Conservation (phyloP, 1,140 invertebrate genomes). For the Coptotermes formosanus region DNA sequence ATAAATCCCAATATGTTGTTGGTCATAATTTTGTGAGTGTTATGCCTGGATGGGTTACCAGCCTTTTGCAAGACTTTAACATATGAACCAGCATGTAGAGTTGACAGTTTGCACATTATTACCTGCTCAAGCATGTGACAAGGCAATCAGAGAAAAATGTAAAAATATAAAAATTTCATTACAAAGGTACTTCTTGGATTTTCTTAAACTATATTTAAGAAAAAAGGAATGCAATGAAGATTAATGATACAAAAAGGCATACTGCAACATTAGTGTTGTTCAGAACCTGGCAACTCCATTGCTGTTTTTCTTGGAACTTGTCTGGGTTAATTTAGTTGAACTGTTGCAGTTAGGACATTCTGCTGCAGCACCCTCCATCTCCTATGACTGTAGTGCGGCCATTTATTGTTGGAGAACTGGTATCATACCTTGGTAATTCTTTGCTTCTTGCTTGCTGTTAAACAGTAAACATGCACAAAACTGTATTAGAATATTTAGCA, state of each 20-base stretch:
- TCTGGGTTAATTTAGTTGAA: neutral
- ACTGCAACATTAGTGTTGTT: neutral
- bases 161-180: neutral
- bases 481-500: too few species aligned
- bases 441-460: conserved; percentile 72
- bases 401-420: conserved; percentile 66
- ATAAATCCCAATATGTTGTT: too few species aligned
- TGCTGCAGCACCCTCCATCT: conserved; percentile 63
- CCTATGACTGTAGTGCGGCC: conserved; percentile 67
- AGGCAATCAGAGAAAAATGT: neutral
- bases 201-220: neutral
- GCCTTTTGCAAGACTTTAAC: too few species aligned
- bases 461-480: neutral
- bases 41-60: too few species aligned
- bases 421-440: conserved; percentile 72
- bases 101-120: neutral
- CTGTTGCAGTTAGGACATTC: conserved; percentile 39
- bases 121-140: neutral
- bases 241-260: neutral
- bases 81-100: neutral
- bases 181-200: conserved; percentile 1
- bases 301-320: neutral
- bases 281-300: conserved; percentile 4
- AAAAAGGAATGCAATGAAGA: neutral
- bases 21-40: too few species aligned